phyloP scores from a whole-genome alignment of 2,113 vertebrate species.

The Mormoops blainvillei region DNA sequence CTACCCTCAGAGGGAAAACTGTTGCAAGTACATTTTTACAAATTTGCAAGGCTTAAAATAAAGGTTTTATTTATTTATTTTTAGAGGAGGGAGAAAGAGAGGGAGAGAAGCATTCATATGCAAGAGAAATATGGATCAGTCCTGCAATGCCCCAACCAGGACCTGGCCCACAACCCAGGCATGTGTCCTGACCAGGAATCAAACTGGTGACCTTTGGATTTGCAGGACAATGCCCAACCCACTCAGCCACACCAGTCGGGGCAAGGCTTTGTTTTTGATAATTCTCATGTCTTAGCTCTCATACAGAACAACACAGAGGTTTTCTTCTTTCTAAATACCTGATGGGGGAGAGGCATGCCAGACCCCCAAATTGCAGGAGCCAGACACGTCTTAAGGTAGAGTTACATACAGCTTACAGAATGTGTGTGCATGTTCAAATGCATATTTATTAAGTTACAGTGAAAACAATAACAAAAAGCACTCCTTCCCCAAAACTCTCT shows the following conservation, averaged over 20 bases:
- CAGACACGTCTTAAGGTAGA: background rate
- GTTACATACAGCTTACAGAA: accelerated
- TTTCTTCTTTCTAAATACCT: background rate
- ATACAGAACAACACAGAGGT: background rate
- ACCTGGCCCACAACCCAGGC: too few relatives aligned
- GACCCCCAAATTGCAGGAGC: background rate
- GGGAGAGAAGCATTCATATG: too few relatives aligned
- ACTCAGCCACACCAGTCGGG: too few relatives aligned
- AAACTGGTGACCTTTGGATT: too few relatives aligned
- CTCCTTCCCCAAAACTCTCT: background rate
- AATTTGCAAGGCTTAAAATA: background rate
- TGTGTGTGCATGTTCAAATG: background rate
- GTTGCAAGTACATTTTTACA: background rate
- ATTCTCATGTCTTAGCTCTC: background rate
- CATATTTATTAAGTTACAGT: background rate
- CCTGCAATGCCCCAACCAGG: too few relatives aligned
- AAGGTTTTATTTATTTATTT: too few relatives aligned
- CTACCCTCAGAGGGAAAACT: background rate
- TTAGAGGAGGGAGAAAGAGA: too few relatives aligned
- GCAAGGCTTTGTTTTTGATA: background rate
- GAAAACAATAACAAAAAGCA: background rate
- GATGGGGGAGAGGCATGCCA: background rate
- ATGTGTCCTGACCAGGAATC: too few relatives aligned
- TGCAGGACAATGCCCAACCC: too few relatives aligned
- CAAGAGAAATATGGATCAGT: too few relatives aligned